Percentiles rank a stretch among this genome's conserved stretches.
Evolutionary conservation across 2,888 invertebrate species (phyloP).

Genomic region (Erebia ligea): DNA sequence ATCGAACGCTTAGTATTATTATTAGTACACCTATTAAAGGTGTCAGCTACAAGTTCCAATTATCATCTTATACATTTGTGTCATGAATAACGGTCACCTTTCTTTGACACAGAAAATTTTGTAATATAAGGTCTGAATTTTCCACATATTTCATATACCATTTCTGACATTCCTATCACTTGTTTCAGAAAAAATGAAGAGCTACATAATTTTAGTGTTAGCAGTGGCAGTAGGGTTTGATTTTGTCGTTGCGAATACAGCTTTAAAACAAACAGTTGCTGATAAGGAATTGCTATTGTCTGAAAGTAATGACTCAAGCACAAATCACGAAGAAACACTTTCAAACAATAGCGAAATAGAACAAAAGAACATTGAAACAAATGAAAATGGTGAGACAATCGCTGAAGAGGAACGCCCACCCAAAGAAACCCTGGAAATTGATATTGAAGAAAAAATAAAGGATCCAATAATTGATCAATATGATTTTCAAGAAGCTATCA

Average conservation of each 20-base stretch:
- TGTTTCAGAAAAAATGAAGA: conserved; percentile 71
- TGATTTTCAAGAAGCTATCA: conserved; percentile 38
- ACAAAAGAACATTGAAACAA: conserved; percentile 50
- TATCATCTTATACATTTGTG: conserved; percentile 50
- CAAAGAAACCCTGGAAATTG: conserved; percentile 51
- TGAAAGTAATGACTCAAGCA: conserved; percentile 52
- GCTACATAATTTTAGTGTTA: conserved; percentile 44
- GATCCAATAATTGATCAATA: conserved; percentile 38
- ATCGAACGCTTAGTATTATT: neutral
- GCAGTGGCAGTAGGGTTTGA: conserved; percentile 56
- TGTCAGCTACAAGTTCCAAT: conserved; percentile 38
- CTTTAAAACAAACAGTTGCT: conserved; percentile 10
- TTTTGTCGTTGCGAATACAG: conserved; percentile 49
- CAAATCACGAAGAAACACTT: conserved; percentile 49
- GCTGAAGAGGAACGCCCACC: conserved; percentile 39
- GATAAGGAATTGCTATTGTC: conserved; percentile 46
- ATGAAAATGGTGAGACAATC: conserved; percentile 41
- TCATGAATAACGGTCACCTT: conserved; percentile 54
- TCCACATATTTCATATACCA: conserved; percentile 32
- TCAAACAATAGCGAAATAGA: conserved; percentile 49
- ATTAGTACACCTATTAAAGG: neutral
- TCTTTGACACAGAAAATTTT: conserved; percentile 64
- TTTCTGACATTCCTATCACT: conserved; percentile 42
- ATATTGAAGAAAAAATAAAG: conserved; percentile 56
- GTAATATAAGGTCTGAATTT: conserved; percentile 58